Conservation (phyloP, 2,113 vertebrate genomes). For the Pachyramphus minor region DNA sequence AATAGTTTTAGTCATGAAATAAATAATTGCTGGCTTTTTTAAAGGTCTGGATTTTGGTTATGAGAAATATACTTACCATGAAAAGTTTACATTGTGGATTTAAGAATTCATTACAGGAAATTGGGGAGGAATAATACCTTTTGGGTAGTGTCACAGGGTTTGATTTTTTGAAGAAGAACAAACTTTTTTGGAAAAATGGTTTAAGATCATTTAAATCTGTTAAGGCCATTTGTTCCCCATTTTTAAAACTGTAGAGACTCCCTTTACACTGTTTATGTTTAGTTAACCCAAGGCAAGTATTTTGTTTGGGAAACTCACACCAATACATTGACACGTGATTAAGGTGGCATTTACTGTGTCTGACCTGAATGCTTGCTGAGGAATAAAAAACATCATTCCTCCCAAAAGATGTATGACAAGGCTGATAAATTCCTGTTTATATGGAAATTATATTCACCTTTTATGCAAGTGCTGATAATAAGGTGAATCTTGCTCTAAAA, state of each 20-base stretch:
- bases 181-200: neutral
- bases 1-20: neutral
- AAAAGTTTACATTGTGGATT: neutral
- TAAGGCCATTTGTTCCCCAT: neutral
- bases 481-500: neutral
- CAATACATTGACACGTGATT: neutral
- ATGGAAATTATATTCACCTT: neutral
- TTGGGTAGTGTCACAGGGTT: neutral
- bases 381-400: neutral
- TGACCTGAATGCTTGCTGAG: neutral
- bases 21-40: neutral
- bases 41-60: neutral
- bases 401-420: neutral
- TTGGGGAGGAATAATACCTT: neutral
- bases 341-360: neutral
- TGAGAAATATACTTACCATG: neutral
- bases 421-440: neutral
- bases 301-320: neutral
- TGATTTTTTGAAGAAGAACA: neutral
- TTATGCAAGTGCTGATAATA: neutral
- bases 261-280: neutral
- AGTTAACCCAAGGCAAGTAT: neutral
- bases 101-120: neutral
- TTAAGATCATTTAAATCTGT: neutral
- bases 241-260: neutral